phyloP scores from a whole-genome alignment of 1,140 invertebrate genomes.

The Propsilocerus akamusi region DNA sequence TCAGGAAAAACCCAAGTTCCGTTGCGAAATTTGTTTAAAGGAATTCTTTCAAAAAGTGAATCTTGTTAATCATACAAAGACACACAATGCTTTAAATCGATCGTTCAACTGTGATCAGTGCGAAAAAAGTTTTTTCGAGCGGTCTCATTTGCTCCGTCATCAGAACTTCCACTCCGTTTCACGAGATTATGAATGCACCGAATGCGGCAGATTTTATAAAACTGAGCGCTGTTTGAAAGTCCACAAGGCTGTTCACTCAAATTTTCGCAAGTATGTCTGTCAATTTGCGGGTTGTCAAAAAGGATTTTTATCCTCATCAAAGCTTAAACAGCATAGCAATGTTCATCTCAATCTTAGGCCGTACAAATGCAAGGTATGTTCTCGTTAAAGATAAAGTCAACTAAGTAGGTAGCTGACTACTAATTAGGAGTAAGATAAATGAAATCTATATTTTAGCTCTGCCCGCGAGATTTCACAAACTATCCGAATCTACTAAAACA shows the following conservation, averaged over 20 bases:
- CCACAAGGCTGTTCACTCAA: conserved; percentile 26
- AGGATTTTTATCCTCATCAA: conserved; percentile 30
- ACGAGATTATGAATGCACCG: conserved; percentile 26
- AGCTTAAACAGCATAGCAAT: conserved; percentile 33
- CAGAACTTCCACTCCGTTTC: conserved; percentile 27
- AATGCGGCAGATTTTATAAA: conserved; percentile 29
- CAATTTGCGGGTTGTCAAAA: conserved; percentile 24
- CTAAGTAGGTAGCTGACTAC: no score
- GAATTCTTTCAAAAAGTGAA: conserved; percentile 32
- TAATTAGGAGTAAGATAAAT: no score
- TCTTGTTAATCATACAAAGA: conserved; percentile 28
- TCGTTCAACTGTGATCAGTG: conserved; percentile 43
- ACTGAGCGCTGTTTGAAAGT: conserved; percentile 30
- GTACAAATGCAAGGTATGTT: conserved; percentile 32
- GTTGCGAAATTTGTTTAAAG: conserved; percentile 30
- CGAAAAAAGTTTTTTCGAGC: conserved; percentile 28
- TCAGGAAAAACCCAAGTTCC: conserved; percentile 24
- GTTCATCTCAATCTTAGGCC: conserved; percentile 28
- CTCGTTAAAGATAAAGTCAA: no score
- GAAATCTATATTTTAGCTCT: no score
- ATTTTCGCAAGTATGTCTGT: conserved; percentile 27
- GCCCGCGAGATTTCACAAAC: conserved; percentile 31
- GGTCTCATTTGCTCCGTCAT: conserved; percentile 28
- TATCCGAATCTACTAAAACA: conserved; percentile 37
- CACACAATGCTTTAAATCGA: conserved; percentile 32